Evolutionary conservation across 1,140 invertebrate species (phyloP).

Genomic region (Zaprionus nigranus): DNA sequence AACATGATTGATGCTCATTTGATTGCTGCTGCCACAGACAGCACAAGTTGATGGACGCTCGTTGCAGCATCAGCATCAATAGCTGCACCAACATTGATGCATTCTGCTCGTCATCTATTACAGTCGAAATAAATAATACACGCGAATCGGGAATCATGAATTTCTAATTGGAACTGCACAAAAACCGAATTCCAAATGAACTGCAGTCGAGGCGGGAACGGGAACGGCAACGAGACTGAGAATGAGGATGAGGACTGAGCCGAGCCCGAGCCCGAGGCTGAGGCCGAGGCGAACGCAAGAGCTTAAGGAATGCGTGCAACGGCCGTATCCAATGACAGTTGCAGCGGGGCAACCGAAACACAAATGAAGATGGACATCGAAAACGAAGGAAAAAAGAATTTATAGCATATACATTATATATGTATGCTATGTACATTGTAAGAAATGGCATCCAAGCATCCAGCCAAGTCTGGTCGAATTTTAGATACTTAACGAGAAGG

Average conservation of each 20-base stretch:
- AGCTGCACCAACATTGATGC: background rate
- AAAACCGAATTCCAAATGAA: slow-evolving; percentile 31
- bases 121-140: slow-evolving; percentile 49
- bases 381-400: slow-evolving; percentile 20
- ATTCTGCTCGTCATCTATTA: slow-evolving; percentile 21
- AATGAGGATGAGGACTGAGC: background rate
- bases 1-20: slow-evolving; percentile 6
- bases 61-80: background rate
- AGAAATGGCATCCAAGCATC: background rate
- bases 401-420: background rate
- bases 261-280: no score
- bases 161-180: slow-evolving; percentile 61
- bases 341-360: slow-evolving; percentile 25
- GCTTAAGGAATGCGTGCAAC: slow-evolving; percentile 60
- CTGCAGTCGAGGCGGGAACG: background rate
- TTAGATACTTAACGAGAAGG: background rate
- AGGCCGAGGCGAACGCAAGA: background rate
- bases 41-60: background rate
- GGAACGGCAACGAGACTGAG: background rate
- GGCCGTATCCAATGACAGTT: slow-evolving; percentile 59
- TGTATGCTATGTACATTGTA: background rate
- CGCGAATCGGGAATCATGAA: slow-evolving; percentile 50
- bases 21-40: background rate
- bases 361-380: slow-evolving; percentile 15
- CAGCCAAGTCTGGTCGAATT: background rate